Evolutionary conservation across 2,888 invertebrate species (phyloP).

Genomic region (Pimpla rufipes): DNA sequence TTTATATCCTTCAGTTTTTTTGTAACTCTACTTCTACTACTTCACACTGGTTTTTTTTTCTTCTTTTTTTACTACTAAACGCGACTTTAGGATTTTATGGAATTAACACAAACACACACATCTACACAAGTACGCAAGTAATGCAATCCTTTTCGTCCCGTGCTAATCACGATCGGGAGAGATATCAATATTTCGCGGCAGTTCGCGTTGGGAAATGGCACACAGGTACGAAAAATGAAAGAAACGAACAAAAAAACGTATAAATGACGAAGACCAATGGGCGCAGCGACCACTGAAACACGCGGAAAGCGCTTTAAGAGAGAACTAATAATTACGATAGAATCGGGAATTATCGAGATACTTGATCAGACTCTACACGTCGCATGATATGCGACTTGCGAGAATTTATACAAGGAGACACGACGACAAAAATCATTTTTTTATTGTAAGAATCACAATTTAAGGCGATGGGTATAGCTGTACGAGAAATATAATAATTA

Average conservation of each 20-base stretch:
- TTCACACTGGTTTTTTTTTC: constrained; percentile 32
- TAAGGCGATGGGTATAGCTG: constrained; percentile 84
- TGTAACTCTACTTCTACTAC: constrained; percentile 40
- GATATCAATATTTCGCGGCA: constrained; percentile 10
- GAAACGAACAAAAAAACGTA: neutral
- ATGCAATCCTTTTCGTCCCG: constrained; percentile 24
- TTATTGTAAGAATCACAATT: constrained; percentile 78
- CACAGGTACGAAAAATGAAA: neutral
- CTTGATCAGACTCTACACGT: constrained; percentile 47
- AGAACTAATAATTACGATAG: constrained; percentile 30
- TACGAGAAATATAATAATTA: constrained; percentile 75
- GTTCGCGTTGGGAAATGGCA: constrained; percentile 21
- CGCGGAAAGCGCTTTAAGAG: neutral
- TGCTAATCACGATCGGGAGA: constrained; percentile 7
- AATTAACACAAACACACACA: constrained; percentile 32
- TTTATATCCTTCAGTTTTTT: constrained; percentile 53
- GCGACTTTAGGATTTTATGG: constrained; percentile 47
- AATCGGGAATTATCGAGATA: constrained; percentile 39
- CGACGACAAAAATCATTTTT: constrained; percentile 51
- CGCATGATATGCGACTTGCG: constrained; percentile 39
- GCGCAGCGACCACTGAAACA: neutral
- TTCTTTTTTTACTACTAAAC: constrained; percentile 28
- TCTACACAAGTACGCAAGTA: constrained; percentile 14
- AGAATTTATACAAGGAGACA: constrained; percentile 42
- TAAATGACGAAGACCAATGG: neutral